phyloP scores from a whole-genome alignment of 2,797 vertebrate species.

The Thaleichthys pacificus region DNA sequence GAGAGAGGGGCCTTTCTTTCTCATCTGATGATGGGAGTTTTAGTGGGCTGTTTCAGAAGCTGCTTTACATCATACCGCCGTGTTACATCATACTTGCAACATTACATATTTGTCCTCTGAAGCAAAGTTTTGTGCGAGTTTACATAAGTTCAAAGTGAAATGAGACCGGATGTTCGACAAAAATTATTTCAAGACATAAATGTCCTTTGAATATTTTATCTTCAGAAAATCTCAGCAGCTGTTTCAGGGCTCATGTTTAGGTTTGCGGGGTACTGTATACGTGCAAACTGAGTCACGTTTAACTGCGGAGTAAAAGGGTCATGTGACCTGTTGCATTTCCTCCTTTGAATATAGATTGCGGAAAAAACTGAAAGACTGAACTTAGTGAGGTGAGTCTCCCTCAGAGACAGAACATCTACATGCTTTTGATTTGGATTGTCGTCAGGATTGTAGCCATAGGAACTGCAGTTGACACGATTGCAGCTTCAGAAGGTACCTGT shows the following conservation, averaged over 20 bases:
- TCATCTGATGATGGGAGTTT: not conserved
- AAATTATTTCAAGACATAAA: not conserved
- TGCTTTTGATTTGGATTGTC: too few species aligned
- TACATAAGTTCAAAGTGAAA: constrained; percentile 44
- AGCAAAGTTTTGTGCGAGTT: constrained; percentile 43
- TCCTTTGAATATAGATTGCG: too few species aligned
- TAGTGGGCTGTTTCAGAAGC: constrained; percentile 52
- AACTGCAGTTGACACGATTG: constrained; percentile 38
- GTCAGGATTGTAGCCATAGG: constrained; percentile 17
- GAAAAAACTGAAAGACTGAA: too few species aligned
- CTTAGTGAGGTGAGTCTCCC: too few species aligned
- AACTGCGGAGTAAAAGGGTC: too few species aligned
- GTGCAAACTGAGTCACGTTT: too few species aligned
- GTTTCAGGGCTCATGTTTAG: too few species aligned
- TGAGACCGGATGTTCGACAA: constrained; percentile 38
- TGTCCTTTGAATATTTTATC: constrained; percentile 6
- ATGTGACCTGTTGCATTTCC: too few species aligned
- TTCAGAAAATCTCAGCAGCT: not conserved
- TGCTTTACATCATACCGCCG: constrained; percentile 29
- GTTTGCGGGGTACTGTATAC: too few species aligned
- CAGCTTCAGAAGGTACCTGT: constrained; percentile 30
- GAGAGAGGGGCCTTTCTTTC: constrained; percentile 1
- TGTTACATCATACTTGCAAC: constrained; percentile 65
- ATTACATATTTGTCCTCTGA: constrained; percentile 52
- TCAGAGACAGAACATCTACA: too few species aligned